Evolutionary conservation across 2,888 invertebrate genomes (phyloP), one percentile per base, ranked within the genome.

Genomic region (Stenurella melanura): DNA sequence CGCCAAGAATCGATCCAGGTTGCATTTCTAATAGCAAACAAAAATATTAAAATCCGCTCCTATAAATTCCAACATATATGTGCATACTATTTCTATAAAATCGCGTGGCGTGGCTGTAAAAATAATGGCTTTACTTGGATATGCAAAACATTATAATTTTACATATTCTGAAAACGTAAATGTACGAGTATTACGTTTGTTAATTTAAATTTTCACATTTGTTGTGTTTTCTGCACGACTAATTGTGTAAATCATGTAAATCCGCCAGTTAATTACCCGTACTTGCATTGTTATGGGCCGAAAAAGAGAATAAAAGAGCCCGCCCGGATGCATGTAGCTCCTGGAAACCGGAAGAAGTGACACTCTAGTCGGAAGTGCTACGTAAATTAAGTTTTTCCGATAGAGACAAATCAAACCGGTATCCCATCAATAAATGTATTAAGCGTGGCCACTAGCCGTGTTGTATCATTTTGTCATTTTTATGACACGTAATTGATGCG

Each of bases 211-310:
- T 85, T 85, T 84, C 82, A 80, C 85, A 85, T 86, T 84, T 79
- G 85, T 87, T 85, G 86, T 85, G 85, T 87, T 88, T 87, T 87
- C 86, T 85, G 86, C 86, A 81, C 87, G 85, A 84, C 86, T 87
- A 88, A 87, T 88, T 86, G 87, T 84, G 87, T 87, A 88, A 88
- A 88, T 88, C 88, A 88, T 87, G 87, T 86, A 88, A 87, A 88
- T 88, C 88, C 87, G 86, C 85, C 84, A 85, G 83, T 86, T 87
- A 87, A 87, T 87, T 87, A 86, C 84, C 85, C 85, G 85, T 82
- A 78, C 83, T 82, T 81, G 85, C 78, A 84, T 85, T 85, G 85
- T 83, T 75, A 57, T 15, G 63, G 42, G 19, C 74, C 76, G n/a
- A 63, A 79, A 78, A 74, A 76, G 54, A 6, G 56, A 69, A 69